phyloP scores from a whole-genome alignment of 2,888 invertebrate species.

The Drosophila maculinotata region DNA sequence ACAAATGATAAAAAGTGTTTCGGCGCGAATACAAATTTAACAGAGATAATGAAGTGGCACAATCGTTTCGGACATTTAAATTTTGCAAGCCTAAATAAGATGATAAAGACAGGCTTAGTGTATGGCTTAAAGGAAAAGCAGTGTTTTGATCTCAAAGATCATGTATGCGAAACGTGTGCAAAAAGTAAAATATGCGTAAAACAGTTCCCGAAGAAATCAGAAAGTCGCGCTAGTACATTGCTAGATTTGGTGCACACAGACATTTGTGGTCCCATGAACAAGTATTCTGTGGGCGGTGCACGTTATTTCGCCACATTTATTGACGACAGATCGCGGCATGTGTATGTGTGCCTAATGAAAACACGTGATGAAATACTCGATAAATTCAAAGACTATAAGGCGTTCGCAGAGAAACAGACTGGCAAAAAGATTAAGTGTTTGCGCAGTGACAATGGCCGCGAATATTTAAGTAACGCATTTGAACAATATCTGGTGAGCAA shows the following conservation, averaged over 20 bases:
- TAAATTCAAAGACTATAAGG: background rate
- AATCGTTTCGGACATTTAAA: slow-evolving; percentile 1
- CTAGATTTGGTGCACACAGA: background rate
- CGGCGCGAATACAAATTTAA: background rate
- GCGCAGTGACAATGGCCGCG: slow-evolving; percentile 2
- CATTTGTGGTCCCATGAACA: background rate
- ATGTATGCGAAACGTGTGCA: slow-evolving; percentile 7
- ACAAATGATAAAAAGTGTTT: background rate
- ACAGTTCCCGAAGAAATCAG: background rate
- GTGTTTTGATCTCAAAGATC: background rate
- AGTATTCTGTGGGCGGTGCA: background rate
- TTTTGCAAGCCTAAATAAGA: background rate
- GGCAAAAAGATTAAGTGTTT: background rate
- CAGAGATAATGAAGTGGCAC: background rate
- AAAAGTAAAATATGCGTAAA: slow-evolving; percentile 14
- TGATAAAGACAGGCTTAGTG: background rate
- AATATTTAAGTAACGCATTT: too few species aligned
- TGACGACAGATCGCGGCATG: background rate
- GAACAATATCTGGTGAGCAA: too few species aligned
- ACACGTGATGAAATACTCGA: background rate
- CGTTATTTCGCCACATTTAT: too few species aligned
- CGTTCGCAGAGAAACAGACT: background rate
- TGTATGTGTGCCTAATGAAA: background rate
- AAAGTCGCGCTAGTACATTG: slow-evolving; percentile 4
- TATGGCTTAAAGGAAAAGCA: background rate